Percentiles rank a stretch among this genome's conserved stretches.
phyloP scores from a whole-genome alignment of 2,888 invertebrate genomes.

The Germaria angustata region DNA sequence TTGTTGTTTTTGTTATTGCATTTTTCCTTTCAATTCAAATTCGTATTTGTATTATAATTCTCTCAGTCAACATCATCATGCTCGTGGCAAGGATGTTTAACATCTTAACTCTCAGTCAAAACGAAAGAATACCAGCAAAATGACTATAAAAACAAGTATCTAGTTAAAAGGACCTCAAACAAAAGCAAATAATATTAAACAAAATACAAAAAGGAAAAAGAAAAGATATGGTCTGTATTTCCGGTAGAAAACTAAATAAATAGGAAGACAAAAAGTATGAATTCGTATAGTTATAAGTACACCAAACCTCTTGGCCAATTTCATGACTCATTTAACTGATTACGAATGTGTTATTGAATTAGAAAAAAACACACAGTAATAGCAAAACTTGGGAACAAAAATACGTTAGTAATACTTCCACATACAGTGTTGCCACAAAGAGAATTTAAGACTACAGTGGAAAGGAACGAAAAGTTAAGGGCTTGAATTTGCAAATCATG shows the following conservation, averaged over 20 bases:
- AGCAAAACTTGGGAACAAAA: background rate
- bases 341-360: slow-evolving; percentile 53
- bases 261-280: background rate
- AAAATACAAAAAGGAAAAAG: slow-evolving; percentile 9
- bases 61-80: slow-evolving; percentile 12
- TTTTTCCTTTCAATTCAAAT: slow-evolving; percentile 10
- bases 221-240: slow-evolving; percentile 56
- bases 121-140: background rate
- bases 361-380: background rate
- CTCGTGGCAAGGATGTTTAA: slow-evolving; percentile 13
- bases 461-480: too few relatives aligned
- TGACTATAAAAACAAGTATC: background rate
- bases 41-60: background rate
- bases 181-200: background rate
- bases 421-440: background rate
- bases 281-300: slow-evolving; percentile 23
- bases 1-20: background rate
- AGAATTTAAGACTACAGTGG: background rate
- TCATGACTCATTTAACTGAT: slow-evolving; percentile 70
- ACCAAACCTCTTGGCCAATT: slow-evolving; percentile 68
- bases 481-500: too few relatives aligned
- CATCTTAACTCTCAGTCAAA: slow-evolving; percentile 30
- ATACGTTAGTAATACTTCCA: too few relatives aligned
- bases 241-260: slow-evolving; percentile 51
- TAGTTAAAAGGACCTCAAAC: background rate